Evolutionary conservation across 2,888 invertebrate species (phyloP).

Genomic region (Hecatera dysodea): DNA sequence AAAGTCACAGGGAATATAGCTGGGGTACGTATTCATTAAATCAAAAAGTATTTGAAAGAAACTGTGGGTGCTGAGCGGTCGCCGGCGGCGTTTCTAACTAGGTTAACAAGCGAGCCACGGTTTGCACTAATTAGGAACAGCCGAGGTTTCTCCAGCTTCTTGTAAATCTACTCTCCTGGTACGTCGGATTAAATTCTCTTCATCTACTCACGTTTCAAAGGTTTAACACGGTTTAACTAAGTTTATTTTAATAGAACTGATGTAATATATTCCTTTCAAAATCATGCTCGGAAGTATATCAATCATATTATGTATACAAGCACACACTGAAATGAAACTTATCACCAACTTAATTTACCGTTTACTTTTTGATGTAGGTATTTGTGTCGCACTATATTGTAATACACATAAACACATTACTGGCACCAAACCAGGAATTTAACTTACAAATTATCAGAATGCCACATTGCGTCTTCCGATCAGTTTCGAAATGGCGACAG

Average conservation of each 20-base stretch:
- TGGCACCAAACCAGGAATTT: conserved; percentile 45
- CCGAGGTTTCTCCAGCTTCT: conserved; percentile 68
- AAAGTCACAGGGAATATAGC: conserved; percentile 44
- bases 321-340: neutral
- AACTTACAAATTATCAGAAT: conserved; percentile 51
- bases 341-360: neutral
- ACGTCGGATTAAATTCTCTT: conserved; percentile 54
- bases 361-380: neutral
- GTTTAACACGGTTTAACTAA: conserved; percentile 10
- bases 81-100: conserved; percentile 73
- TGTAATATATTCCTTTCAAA: neutral
- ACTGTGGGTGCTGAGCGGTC: conserved; percentile 60
- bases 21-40: conserved; percentile 69
- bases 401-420: conserved; percentile 27
- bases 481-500: conserved; percentile 56
- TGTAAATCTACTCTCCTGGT: conserved; percentile 67
- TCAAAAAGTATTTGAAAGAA: conserved; percentile 73
- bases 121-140: conserved; percentile 76
- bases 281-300: neutral
- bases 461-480: conserved; percentile 51
- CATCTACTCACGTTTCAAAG: conserved; percentile 37
- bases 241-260: conserved; percentile 8
- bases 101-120: conserved; percentile 77
- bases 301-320: neutral
- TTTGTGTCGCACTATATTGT: neutral